Evolutionary conservation across 1,140 invertebrate genomes (phyloP), one percentile per base, ranked within the genome.

Genomic region (Drosophila ercepeae): DNA sequence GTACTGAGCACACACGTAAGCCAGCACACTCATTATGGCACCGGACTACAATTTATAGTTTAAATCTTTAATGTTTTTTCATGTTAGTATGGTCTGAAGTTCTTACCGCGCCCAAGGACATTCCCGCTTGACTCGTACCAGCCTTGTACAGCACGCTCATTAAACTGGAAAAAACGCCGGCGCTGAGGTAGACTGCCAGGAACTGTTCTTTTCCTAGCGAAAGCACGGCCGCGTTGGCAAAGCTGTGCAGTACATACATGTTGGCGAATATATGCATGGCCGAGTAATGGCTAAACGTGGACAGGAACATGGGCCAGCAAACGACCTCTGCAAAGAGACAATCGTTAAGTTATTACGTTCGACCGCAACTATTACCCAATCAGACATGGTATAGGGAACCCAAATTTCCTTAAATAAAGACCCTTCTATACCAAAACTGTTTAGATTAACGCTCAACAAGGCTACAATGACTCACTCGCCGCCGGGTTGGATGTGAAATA

Each of bases 221-320:
- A n/a, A 94, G 82, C n/a, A 96, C 93, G 46, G 95, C 94, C 23
- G 93, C 93, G 72, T 91, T 94, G 70, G 71, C 92, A 78, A 96
- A 99, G 81, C 95, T 98, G 88, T 98, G 95, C 16, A 99, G 92
- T 16, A 98, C 98, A 93, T 97, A 98, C 98, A 99, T 99, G 92
- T 99, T 99, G 32, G 95, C 94, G 79, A 94, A 94, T 46, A 99
- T 93, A 92, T 99, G 98, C 42, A 98, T 92, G 27, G 94, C 88
- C 7, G 95, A 97, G 83, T 96, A 95, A 91, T 99, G 98, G 84
- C 98, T 99, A 91, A 99, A 99, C 46, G 95, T 96, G 7, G 97
- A 98, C 1, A 99, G 92, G 13, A 99, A 81, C 97, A 99, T 98
- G 16, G 98, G 97, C 92, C 94, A 94, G 91, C 95, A 98, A 51